phyloP scores from a whole-genome alignment of 2,113 vertebrate genomes.

The Symphodus melops region DNA sequence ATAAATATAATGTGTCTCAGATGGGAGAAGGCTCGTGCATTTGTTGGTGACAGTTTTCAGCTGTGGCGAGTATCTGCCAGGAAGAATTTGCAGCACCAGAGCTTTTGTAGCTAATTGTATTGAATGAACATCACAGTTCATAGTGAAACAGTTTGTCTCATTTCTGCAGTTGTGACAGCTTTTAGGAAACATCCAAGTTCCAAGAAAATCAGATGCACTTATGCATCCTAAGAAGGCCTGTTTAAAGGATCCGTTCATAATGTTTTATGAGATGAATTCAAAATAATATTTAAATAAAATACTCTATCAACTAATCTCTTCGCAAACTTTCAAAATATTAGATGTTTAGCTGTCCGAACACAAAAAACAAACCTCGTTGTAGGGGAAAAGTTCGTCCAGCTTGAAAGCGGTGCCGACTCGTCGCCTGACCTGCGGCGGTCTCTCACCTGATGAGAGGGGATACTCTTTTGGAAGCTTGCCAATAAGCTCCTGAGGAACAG shows the following conservation, averaged over 20 bases:
- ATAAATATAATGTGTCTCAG: background rate
- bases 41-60: background rate
- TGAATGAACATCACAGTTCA: background rate
- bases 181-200: background rate
- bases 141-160: background rate
- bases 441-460: constrained; percentile 90
- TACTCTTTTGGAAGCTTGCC: constrained; percentile 96
- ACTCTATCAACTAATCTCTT: background rate
- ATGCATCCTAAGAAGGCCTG: background rate
- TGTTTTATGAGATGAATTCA: background rate
- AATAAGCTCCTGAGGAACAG: constrained; percentile 88
- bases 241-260: background rate
- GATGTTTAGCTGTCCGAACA: no score
- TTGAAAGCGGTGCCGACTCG: constrained; percentile 92
- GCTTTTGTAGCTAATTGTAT: no score
- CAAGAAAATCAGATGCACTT: background rate
- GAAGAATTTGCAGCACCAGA: background rate
- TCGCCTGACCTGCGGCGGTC: constrained; percentile 89
- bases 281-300: background rate
- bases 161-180: background rate
- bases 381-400: constrained; percentile 91
- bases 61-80: background rate
- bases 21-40: background rate
- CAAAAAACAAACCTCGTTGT: constrained; percentile 87
- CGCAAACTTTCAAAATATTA: background rate